Evolutionary conservation across 2,888 invertebrate species (phyloP).

Genomic region (Eurytoma californica): DNA sequence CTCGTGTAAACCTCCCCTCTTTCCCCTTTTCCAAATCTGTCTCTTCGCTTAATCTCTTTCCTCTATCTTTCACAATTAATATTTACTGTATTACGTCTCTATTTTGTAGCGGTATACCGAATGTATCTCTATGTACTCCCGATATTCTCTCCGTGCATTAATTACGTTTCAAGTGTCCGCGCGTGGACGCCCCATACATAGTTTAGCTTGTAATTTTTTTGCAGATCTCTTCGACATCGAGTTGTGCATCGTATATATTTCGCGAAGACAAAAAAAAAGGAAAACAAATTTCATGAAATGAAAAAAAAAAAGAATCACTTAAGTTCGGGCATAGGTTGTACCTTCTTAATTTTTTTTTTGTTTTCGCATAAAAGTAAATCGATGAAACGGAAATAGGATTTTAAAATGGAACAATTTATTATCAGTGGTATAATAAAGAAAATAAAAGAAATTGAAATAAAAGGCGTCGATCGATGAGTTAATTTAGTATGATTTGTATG

Average conservation of each 20-base stretch:
- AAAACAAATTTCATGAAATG: not conserved
- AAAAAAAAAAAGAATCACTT: not conserved
- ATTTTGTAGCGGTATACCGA: conserved; percentile 53
- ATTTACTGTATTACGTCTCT: conserved; percentile 53
- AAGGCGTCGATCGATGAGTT: conserved; percentile 55
- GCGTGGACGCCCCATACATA: conserved; percentile 56
- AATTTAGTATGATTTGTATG: conserved; percentile 57
- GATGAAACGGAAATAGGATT: conserved; percentile 28
- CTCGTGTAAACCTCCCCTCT: not conserved
- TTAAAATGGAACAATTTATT: conserved; percentile 5
- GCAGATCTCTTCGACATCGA: conserved; percentile 58
- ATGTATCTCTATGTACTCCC: conserved; percentile 56
- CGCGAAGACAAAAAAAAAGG: not conserved
- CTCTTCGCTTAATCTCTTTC: conserved; percentile 4
- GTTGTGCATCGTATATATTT: conserved; percentile 42
- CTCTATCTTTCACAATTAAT: conserved; percentile 51
- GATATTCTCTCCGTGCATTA: conserved; percentile 56
- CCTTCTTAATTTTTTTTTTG: too few species aligned
- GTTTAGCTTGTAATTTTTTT: conserved; percentile 60
- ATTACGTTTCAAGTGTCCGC: conserved; percentile 57
- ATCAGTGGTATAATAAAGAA: not conserved
- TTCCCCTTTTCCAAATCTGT: not conserved
- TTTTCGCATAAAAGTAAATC: not conserved
- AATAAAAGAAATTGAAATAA: not conserved
- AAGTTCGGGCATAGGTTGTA: too few species aligned